phyloP scores from a whole-genome alignment of 2,797 vertebrate genomes.

The Enteromius thamalakanensis region DNA sequence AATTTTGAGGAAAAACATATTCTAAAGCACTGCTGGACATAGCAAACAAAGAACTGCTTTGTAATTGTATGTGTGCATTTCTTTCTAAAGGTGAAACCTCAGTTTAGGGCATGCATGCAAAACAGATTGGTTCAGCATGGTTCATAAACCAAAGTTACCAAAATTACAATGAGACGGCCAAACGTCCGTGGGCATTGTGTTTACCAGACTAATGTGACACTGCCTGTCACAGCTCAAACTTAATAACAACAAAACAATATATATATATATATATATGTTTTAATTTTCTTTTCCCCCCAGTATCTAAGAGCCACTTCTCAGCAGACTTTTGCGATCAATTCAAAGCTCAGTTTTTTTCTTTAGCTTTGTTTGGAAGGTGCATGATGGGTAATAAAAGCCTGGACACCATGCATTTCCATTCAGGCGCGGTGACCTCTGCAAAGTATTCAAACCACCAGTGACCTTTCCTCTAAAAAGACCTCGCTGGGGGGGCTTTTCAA shows the following conservation, averaged over 20 bases:
- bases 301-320: neutral
- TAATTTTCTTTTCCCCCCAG: neutral
- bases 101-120: neutral
- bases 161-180: constrained; percentile 10
- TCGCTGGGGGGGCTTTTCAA: constrained; percentile 42
- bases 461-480: constrained; percentile 51
- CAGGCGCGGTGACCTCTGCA: constrained; percentile 47
- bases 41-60: neutral
- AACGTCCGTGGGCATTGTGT: neutral
- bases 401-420: constrained; percentile 52
- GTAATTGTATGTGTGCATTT: neutral
- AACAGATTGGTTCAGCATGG: neutral
- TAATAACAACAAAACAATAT: neutral
- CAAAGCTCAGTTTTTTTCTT: constrained; percentile 42
- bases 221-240: neutral
- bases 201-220: neutral
- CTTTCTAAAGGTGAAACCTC: neutral
- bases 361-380: constrained; percentile 46
- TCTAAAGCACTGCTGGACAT: neutral
- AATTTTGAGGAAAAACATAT: neutral
- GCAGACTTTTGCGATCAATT: constrained; percentile 6
- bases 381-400: constrained; percentile 44
- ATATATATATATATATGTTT: neutral
- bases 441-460: constrained; percentile 37
- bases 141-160: constrained; percentile 14